A percentile compares a stretch with the other conserved stretches of the same genome.
phyloP scores from a whole-genome alignment of 2,797 vertebrate species.

The Danio kyathit region DNA sequence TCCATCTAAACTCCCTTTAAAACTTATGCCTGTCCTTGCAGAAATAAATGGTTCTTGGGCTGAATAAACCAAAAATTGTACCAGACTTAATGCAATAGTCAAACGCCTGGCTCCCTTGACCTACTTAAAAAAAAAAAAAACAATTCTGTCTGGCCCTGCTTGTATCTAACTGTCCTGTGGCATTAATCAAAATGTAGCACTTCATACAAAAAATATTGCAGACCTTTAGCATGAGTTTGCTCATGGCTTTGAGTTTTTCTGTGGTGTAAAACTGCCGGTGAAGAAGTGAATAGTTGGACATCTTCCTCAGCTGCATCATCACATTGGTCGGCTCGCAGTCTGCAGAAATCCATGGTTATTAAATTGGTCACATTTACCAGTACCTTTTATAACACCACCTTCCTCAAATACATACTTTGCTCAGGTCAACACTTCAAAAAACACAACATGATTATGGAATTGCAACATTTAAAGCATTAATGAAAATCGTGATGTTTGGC shows the following conservation, averaged over 20 bases:
- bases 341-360: conserved; percentile 54
- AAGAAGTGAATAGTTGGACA: conserved; percentile 88
- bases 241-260: conserved; percentile 84
- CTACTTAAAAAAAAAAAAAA: conserved; percentile 10
- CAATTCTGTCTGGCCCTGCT: neutral
- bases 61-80: neutral
- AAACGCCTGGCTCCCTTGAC: conserved; percentile 6
- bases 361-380: neutral
- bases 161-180: neutral
- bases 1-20: neutral
- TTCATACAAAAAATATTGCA: neutral
- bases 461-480: no score
- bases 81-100: neutral
- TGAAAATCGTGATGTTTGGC: no score
- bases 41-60: neutral
- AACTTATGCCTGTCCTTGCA: neutral
- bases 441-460: no score
- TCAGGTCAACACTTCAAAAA: no score
- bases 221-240: conserved; percentile 86
- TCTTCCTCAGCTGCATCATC: conserved; percentile 91
- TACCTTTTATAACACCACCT: neutral
- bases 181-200: neutral
- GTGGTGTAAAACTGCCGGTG: conserved; percentile 85
- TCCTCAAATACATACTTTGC: conserved; percentile 43
- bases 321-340: conserved; percentile 86